Evolutionary conservation across 2,113 vertebrate species (phyloP), one percentile per base, ranked within the genome.

Genomic region (Corythornis vintsioides): DNA sequence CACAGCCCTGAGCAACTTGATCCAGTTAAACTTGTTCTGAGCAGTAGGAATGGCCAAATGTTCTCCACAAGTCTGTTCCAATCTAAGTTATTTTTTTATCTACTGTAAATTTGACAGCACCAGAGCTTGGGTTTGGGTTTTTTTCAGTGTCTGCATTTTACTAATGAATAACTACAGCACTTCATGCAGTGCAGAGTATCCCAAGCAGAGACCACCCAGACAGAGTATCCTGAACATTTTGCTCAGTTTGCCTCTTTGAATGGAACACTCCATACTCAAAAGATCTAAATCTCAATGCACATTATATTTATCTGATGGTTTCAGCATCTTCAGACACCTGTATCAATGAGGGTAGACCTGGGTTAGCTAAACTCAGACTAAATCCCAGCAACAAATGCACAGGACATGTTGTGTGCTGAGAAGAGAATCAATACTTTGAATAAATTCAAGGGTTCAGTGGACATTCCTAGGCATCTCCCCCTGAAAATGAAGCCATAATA

Each of bases 71-170:
- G n/a, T 53, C 20, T 2, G 2, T 48, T 79, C 38, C 43, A 77
- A 73, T 14, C 21, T 10, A 63, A 45, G 7, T 12, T 57, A 45
- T 29, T 66, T 72, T 75, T 60, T 65, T 7, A 31, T 70, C 59
- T 53, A 8, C 24, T 61, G 55, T 45, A 88, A 83, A 74, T 43
- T 22, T 61, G 28, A 73, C 48, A 52, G 3, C 64, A 45, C 5
- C 64, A 50, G 25, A 67, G 35, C 18, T 50, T 13, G 24, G 2
- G 2, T 24, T 50, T 24, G 0, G 3, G 26, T 1, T 31, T 42
- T 75, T 78, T 56, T 72, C 48, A 65, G 14, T 0, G 13, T 5
- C 26, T 20, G n/a, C 6, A 24, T 29, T 35, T 35, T 72, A 38
- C 28, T 48, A 40, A 73, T 1, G 3, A 18, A 43, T 16, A 73